Conservation (phyloP, 2,113 vertebrate species). For the Gulo gulo region DNA sequence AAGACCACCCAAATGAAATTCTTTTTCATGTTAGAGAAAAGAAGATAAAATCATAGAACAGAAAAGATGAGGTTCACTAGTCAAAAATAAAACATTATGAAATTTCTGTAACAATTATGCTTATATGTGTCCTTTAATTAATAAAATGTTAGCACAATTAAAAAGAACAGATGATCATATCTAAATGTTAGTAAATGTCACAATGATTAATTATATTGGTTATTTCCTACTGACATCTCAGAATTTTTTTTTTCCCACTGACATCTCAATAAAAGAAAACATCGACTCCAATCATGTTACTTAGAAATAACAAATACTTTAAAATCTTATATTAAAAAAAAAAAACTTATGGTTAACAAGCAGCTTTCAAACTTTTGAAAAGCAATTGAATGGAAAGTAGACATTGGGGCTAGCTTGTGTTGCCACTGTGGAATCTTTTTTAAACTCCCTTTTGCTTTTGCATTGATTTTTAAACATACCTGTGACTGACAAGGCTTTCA, state of each 20-base stretch:
- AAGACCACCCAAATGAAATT: background rate
- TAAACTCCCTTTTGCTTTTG: slow-evolving; percentile 21
- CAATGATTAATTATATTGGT: slow-evolving; percentile 53
- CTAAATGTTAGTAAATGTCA: slow-evolving; percentile 36
- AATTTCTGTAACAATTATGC: background rate
- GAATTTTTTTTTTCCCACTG: background rate
- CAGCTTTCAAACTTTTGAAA: slow-evolving; percentile 63
- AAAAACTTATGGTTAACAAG: slow-evolving; percentile 39
- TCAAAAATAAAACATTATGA: slow-evolving; percentile 8
- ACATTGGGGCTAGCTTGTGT: background rate
- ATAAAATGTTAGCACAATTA: slow-evolving; percentile 36
- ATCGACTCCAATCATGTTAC: background rate
- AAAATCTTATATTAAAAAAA: slow-evolving; percentile 40
- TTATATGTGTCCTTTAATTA: background rate
- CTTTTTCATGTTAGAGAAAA: background rate
- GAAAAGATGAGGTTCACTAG: background rate
- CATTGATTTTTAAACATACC: slow-evolving; percentile 58
- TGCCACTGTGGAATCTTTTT: slow-evolving; percentile 8
- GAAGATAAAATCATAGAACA: background rate
- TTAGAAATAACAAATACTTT: slow-evolving; percentile 50
- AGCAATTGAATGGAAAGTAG: slow-evolving; percentile 44
- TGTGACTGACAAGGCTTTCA: slow-evolving; percentile 59
- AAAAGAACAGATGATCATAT: slow-evolving; percentile 33
- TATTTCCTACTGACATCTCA: slow-evolving; percentile 17
- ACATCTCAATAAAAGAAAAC: slow-evolving; percentile 39